phyloP scores from a whole-genome alignment of 1,140 invertebrate species.

The Ostrea edulis region DNA sequence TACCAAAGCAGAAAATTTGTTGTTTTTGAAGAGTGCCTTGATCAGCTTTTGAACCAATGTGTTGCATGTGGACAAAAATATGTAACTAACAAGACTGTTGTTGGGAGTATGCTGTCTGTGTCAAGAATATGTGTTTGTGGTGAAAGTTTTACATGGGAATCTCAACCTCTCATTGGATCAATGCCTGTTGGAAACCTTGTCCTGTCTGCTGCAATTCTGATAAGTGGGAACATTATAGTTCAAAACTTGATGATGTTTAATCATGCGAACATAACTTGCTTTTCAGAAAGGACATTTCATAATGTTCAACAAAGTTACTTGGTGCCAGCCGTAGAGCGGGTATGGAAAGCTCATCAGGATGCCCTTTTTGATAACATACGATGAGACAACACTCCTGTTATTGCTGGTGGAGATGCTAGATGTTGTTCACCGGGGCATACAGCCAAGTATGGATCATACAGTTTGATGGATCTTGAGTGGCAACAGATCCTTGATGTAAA shows the following conservation, averaged over 20 bases:
- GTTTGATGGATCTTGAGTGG: not conserved
- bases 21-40: too few species aligned
- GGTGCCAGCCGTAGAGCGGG: not conserved
- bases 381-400: not conserved
- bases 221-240: too few species aligned
- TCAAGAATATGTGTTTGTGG: too few species aligned
- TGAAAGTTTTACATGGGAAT: too few species aligned
- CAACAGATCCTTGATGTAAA: not conserved
- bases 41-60: too few species aligned
- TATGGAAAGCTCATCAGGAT: not conserved
- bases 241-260: not conserved
- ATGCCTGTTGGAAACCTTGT: too few species aligned
- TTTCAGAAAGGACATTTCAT: not conserved
- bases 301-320: not conserved
- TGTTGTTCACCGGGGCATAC: conserved; percentile 28
- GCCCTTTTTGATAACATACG: not conserved
- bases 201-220: too few species aligned
- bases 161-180: too few species aligned
- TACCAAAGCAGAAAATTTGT: too few species aligned
- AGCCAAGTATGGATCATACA: conserved; percentile 33
- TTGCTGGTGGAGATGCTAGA: conserved; percentile 30
- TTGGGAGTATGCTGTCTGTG: too few species aligned
- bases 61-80: too few species aligned
- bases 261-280: not conserved
- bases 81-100: too few species aligned